These are phyloP conservation scores for Macaria liturata DNA, from an alignment of 2,888 invertebrate genomes.

Conservation along the genomic window DNA sequence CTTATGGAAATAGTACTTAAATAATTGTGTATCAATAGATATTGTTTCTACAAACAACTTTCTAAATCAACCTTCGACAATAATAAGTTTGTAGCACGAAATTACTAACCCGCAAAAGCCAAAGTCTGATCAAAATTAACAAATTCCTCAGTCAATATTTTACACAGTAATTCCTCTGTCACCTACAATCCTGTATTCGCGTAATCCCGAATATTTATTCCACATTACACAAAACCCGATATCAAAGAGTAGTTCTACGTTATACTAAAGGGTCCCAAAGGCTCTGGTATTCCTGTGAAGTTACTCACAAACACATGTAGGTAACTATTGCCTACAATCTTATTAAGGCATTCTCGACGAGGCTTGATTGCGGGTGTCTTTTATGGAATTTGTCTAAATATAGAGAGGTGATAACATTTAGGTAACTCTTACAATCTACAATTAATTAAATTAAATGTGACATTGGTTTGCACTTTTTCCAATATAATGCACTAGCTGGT, in stretches of 20 bases:
- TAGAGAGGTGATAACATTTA: too few species aligned
- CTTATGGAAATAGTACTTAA: too few species aligned
- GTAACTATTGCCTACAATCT: constrained; percentile 51
- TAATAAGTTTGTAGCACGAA: too few species aligned
- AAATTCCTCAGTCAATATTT: constrained; percentile 22
- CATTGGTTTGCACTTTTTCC: too few species aligned
- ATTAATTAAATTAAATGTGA: too few species aligned
- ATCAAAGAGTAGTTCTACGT: constrained; percentile 55
- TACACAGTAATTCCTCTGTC: constrained; percentile 14
- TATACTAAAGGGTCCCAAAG: constrained; percentile 48
- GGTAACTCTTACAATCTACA: too few species aligned
- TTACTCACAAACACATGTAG: constrained; percentile 41
- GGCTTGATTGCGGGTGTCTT: constrained; percentile 16
- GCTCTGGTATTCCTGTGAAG: constrained; percentile 58
- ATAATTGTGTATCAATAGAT: too few species aligned
- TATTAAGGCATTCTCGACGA: constrained; percentile 48
- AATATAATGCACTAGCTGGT: too few species aligned
- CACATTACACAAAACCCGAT: constrained; percentile 46
- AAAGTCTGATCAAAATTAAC: constrained; percentile 9
- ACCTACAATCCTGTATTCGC: constrained; percentile 29
- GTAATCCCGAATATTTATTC: constrained; percentile 47
- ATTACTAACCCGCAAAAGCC: neutral
- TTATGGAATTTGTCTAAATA: neutral
- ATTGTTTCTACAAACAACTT: too few species aligned
- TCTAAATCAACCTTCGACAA: too few species aligned